phyloP scores from a whole-genome alignment of 2,113 vertebrate genomes.

The Limnothrissa miodon region DNA sequence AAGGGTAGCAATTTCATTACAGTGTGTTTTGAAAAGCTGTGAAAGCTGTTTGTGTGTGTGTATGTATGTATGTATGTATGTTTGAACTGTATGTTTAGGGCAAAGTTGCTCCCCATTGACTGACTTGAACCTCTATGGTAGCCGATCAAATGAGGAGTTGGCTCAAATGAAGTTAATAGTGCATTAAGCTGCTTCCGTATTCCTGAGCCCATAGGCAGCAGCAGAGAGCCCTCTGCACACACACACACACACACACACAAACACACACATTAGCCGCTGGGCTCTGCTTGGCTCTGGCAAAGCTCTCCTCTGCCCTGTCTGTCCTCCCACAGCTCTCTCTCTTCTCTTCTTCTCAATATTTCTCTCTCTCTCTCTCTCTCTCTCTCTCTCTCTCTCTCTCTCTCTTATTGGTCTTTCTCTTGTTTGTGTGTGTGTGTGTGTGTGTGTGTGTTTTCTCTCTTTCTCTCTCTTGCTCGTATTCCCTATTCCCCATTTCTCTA shows the following conservation, averaged over 20 bases:
- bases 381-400: neutral
- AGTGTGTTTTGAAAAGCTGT: constrained; percentile 81
- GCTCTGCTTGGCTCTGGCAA: constrained; percentile 27
- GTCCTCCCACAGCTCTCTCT: constrained; percentile 10
- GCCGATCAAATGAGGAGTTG: constrained; percentile 84
- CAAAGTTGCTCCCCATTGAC: constrained; percentile 77
- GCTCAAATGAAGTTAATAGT: constrained; percentile 89
- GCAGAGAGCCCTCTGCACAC: constrained; percentile 53
- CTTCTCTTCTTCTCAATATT: neutral
- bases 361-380: neutral
- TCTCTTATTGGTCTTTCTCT: neutral
- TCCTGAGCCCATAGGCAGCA: constrained; percentile 67
- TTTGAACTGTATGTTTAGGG: constrained; percentile 12
- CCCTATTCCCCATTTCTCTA: no score
- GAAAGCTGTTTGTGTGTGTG: constrained; percentile 26
- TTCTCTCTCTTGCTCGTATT: no score
- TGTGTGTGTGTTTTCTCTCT: constrained; percentile 44
- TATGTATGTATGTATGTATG: neutral
- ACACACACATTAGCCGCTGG: constrained; percentile 45
- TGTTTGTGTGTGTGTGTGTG: no score
- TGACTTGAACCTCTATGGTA: constrained; percentile 74
- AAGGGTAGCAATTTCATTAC: constrained; percentile 88
- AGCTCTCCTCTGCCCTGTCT: neutral
- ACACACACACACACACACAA: no score
- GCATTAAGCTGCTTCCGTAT: constrained; percentile 77